phyloP scores from a whole-genome alignment of 2,113 vertebrate genomes.

The Rhabdomys dilectus region DNA sequence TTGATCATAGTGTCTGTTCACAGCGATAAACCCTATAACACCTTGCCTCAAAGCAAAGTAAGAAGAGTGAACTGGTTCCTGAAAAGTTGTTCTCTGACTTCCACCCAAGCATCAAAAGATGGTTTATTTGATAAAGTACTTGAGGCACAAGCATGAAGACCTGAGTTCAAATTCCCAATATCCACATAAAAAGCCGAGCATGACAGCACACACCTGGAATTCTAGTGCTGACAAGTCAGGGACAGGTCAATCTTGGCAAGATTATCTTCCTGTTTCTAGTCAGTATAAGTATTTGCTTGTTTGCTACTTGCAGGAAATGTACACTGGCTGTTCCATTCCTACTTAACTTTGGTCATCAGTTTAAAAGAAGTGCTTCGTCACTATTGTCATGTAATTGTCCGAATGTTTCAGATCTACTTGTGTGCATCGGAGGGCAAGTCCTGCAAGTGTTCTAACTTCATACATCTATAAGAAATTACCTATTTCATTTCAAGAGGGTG shows the following conservation, averaged over 20 bases:
- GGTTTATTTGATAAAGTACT: neutral
- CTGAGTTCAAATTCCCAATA: neutral
- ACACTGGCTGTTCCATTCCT: neutral
- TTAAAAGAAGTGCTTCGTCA: slow-evolving; percentile 2
- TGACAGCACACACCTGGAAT: too few species aligned
- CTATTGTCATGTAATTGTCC: neutral
- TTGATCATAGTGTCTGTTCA: too few species aligned
- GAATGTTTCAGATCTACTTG: neutral
- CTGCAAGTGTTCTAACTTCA: neutral
- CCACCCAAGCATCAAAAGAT: too few species aligned
- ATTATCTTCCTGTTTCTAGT: neutral
- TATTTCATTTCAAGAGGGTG: slow-evolving; percentile 14
- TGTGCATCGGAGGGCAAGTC: neutral
- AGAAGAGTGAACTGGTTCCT: neutral
- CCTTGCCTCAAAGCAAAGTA: neutral
- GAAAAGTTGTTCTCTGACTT: neutral
- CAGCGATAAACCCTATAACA: neutral
- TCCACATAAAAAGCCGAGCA: neutral
- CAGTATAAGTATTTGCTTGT: slow-evolving; percentile 16
- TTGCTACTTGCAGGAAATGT: slow-evolving; percentile 25
- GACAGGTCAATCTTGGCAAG: neutral
- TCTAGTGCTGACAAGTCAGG: neutral
- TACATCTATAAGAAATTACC: neutral
- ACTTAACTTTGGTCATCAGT: neutral
- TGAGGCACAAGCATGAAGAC: neutral